Conservation (phyloP, 2,113 vertebrate genomes). For the Sula dactylatra region DNA sequence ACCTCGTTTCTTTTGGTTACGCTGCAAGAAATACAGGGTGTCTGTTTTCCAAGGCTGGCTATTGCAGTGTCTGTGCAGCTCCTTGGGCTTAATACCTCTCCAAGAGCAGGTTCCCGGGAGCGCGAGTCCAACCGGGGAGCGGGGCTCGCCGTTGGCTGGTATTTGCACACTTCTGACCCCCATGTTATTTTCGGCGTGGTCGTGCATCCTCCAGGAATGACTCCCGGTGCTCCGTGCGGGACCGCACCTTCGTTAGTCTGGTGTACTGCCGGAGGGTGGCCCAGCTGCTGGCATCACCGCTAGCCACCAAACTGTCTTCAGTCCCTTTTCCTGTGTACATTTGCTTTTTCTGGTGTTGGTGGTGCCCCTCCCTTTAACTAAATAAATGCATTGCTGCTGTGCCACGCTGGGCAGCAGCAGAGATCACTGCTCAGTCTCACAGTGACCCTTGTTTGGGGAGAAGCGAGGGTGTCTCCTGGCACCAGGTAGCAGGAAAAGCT, state of each 20-base stretch:
- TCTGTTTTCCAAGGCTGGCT: not conserved
- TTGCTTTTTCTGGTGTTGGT: not conserved
- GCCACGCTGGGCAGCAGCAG: not conserved
- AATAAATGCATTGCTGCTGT: not conserved
- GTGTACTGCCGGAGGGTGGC: rapidly evolving
- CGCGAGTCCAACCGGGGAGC: rapidly evolving
- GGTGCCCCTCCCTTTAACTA: not conserved
- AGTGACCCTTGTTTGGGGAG: not conserved
- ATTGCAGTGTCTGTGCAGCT: rapidly evolving
- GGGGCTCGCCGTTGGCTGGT: rapidly evolving
- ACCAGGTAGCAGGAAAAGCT: not conserved
- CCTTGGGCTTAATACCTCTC: not conserved
- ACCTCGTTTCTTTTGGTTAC: not conserved
- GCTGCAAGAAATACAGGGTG: not conserved
- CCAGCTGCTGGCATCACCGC: not conserved
- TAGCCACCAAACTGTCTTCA: not conserved
- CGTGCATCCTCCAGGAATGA: not conserved
- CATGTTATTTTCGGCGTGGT: rapidly evolving
- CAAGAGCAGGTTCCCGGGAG: not conserved
- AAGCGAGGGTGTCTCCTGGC: rapidly evolving
- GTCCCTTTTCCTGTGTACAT: not conserved
- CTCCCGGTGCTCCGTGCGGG: not conserved
- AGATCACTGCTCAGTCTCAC: rapidly evolving
- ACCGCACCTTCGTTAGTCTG: rapidly evolving
- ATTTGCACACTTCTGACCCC: not conserved